A percentile compares a stretch with the other conserved stretches of the same genome.
Conservation (phyloP, 2,888 invertebrate genomes). For the Eristalis intricaria region DNA sequence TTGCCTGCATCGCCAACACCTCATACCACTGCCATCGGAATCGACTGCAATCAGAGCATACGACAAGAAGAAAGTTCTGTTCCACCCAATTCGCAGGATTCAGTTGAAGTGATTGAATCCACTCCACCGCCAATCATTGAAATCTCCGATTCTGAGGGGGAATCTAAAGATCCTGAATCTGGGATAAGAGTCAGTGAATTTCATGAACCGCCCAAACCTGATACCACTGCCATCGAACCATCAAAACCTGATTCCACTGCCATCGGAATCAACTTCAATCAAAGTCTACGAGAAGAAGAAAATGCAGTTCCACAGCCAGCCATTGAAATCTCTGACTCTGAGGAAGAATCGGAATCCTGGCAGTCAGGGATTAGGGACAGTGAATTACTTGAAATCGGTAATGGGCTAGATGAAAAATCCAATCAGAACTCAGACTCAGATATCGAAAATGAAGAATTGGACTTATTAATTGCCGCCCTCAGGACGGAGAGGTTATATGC, state of each 20-base stretch:
- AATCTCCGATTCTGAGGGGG: slow-evolving; percentile 43
- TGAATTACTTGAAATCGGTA: slow-evolving; percentile 69
- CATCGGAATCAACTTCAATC: no score
- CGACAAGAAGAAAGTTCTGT: not conserved
- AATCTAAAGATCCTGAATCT: not conserved
- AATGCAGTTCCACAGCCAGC: not conserved
- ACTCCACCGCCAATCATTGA: slow-evolving; percentile 18
- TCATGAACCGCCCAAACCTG: not conserved
- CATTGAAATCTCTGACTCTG: slow-evolving; percentile 44
- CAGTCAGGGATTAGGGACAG: slow-evolving; percentile 68
- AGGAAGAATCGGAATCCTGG: slow-evolving; percentile 29
- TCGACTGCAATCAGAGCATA: no score
- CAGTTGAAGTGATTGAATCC: slow-evolving; percentile 39
- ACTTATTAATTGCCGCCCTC: slow-evolving; percentile 33
- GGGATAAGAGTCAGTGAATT: slow-evolving; percentile 70
- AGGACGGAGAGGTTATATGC: not conserved
- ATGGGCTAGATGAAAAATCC: slow-evolving; percentile 44
- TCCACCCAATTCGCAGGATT: not conserved
- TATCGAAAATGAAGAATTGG: slow-evolving; percentile 6
- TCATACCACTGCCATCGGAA: no score
- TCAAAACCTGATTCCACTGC: no score
- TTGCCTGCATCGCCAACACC: no score
- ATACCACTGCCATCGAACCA: no score
- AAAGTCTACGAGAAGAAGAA: not conserved
- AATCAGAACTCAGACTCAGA: not conserved